phyloP scores from a whole-genome alignment of 1,140 invertebrate genomes.

The Diorhabda sublineata region DNA sequence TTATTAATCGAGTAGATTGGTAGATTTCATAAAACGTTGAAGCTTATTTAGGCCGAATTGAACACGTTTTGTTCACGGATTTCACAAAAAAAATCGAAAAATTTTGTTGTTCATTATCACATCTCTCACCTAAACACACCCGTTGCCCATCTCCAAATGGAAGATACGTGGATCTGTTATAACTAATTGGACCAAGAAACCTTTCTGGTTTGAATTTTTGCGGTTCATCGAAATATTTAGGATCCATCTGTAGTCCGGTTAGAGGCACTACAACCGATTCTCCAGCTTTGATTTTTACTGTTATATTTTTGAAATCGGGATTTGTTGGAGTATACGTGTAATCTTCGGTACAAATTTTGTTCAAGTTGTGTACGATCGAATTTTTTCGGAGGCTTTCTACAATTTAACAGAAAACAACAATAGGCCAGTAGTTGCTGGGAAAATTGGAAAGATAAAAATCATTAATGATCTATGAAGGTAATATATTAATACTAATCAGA shows the following conservation, averaged over 20 bases:
- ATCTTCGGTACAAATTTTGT: slow-evolving; percentile 9
- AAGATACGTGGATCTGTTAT: not conserved
- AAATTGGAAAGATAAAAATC: not conserved
- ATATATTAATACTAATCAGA: not conserved
- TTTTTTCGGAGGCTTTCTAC: slow-evolving; percentile 9
- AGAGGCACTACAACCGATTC: slow-evolving; percentile 4
- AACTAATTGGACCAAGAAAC: not conserved
- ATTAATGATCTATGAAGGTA: not conserved
- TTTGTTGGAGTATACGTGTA: slow-evolving; percentile 8
- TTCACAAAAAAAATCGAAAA: no score
- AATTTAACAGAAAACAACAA: not conserved
- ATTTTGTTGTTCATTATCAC: not conserved
- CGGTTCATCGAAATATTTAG: slow-evolving; percentile 5
- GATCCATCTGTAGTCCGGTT: slow-evolving; percentile 2
- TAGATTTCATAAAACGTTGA: no score
- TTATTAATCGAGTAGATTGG: no score
- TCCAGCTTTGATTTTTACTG: slow-evolving; percentile 10
- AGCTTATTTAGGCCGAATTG: no score
- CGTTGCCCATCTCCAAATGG: slow-evolving; percentile 17
- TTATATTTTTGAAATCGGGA: slow-evolving; percentile 13
- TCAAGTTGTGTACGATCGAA: not conserved
- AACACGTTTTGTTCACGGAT: no score
- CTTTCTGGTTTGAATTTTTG: slow-evolving; percentile 16
- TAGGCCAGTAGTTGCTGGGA: no score
- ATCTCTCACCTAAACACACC: slow-evolving; percentile 13